phyloP scores from a whole-genome alignment of 2,797 vertebrate species.

The Garrulus glandarius region DNA sequence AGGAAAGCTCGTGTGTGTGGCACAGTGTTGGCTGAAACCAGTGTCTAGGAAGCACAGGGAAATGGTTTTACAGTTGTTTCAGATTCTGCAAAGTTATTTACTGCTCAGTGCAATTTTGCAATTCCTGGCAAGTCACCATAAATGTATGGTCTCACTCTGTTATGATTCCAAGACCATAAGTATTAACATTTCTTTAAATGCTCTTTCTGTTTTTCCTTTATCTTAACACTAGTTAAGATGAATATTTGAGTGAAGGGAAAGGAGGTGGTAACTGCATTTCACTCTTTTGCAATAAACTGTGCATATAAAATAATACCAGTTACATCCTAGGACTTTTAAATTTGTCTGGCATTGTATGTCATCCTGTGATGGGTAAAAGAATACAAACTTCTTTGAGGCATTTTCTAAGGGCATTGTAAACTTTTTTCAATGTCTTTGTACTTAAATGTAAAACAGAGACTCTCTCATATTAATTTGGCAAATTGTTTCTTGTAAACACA shows the following conservation, averaged over 20 bases:
- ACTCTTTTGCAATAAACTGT: background rate
- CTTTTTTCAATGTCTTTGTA: background rate
- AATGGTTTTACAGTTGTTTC: background rate
- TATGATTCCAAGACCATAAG: background rate
- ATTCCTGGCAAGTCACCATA: conserved; percentile 14
- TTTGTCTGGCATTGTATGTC: background rate
- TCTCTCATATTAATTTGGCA: background rate
- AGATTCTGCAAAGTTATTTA: background rate
- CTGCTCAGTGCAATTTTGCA: background rate
- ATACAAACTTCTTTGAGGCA: background rate
- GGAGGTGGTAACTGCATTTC: background rate
- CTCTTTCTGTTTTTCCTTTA: background rate
- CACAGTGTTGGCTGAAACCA: background rate
- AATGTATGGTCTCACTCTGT: background rate
- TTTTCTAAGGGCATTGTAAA: background rate
- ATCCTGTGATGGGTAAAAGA: background rate
- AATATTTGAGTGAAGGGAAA: conserved; percentile 35
- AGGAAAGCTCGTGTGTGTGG: background rate
- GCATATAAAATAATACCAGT: background rate
- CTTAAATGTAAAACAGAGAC: background rate
- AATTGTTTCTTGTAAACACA: background rate
- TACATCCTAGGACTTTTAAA: background rate
- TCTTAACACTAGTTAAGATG: background rate
- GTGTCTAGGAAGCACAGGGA: background rate
- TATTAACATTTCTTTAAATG: conserved; percentile 1